phyloP scores from a whole-genome alignment of 2,797 vertebrate genomes.

The Galago senegalensis region DNA sequence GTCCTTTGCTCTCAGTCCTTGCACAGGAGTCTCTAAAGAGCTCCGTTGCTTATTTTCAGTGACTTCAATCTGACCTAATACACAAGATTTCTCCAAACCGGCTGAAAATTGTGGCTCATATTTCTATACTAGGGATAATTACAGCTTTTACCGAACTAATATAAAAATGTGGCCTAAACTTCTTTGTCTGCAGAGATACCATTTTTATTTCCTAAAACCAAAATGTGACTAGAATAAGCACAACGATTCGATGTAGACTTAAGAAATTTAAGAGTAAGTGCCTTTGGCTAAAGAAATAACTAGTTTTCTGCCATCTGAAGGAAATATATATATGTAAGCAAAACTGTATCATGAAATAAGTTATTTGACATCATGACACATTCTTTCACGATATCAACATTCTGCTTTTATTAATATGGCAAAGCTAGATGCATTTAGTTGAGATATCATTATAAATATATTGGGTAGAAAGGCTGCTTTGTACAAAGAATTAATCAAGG shows the following conservation, averaged over 20 bases:
- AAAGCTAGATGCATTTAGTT: background rate
- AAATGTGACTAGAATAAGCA: background rate
- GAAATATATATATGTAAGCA: background rate
- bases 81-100: background rate
- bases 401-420: background rate
- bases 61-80: background rate
- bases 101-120: background rate
- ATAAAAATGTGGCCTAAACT: background rate
- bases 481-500: background rate
- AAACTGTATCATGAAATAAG: background rate
- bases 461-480: background rate
- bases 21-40: background rate
- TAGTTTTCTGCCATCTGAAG: background rate
- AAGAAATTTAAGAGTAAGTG: background rate
- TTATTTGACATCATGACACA: background rate
- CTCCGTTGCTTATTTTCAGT: background rate
- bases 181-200: constrained; percentile 1
- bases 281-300: background rate
- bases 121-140: background rate
- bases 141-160: background rate
- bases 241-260: background rate
- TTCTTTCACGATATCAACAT: background rate
- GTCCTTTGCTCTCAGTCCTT: background rate
- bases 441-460: background rate
- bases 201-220: background rate